Conservation (phyloP, 2,888 invertebrate species). For the Limenitis arthemis region DNA sequence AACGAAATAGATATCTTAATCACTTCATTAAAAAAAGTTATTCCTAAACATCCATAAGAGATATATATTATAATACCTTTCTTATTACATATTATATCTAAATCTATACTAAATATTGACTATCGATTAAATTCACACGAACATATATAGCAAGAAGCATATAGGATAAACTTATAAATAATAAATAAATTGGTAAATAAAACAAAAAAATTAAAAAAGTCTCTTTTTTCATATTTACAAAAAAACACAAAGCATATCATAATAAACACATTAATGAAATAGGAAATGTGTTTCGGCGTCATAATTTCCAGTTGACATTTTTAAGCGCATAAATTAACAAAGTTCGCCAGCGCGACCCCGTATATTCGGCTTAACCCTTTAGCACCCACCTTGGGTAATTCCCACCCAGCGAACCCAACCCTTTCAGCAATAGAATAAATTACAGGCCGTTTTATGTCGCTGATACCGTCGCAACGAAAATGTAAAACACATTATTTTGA, state of each 20-base stretch:
- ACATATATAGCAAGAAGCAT: too few relatives aligned
- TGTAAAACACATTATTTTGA: slow-evolving; percentile 70
- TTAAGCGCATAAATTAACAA: slow-evolving; percentile 73
- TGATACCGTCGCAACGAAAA: slow-evolving; percentile 68
- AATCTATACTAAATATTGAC: too few relatives aligned
- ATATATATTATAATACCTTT: too few relatives aligned
- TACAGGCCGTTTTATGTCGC: slow-evolving; percentile 71
- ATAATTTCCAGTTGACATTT: slow-evolving; percentile 72
- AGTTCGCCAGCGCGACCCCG: slow-evolving; percentile 68
- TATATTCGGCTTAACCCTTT: slow-evolving; percentile 72
- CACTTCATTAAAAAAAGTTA: too few relatives aligned
- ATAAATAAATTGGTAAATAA: too few relatives aligned
- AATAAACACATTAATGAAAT: slow-evolving; percentile 50
- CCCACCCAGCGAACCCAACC: slow-evolving; percentile 68
- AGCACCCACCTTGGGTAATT: slow-evolving; percentile 73
- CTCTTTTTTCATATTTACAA: background rate
- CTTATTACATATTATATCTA: too few relatives aligned
- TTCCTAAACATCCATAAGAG: too few relatives aligned
- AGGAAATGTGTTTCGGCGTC: slow-evolving; percentile 70
- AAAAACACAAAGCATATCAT: slow-evolving; percentile 24
- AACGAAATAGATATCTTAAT: too few relatives aligned
- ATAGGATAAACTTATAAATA: too few relatives aligned
- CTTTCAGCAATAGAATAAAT: slow-evolving; percentile 73
- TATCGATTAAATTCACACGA: too few relatives aligned
- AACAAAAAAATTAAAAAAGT: too few relatives aligned